Percentiles rank a stretch among this genome's conserved stretches.
phyloP scores from a whole-genome alignment of 92 coral and sea anemone genomes.

The Isaurus tuberculatus region DNA sequence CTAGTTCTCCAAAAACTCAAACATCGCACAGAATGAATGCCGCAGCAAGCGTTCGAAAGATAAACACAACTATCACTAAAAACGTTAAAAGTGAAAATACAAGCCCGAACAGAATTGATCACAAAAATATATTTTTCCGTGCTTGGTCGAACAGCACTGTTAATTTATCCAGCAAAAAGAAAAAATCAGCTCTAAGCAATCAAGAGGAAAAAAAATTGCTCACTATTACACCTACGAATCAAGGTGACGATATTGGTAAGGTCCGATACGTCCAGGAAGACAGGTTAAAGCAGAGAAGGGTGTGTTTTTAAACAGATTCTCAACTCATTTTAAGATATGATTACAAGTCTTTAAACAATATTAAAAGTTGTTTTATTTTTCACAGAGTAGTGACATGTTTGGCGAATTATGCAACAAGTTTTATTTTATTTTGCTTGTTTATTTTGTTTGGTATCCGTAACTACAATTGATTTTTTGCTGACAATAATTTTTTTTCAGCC shows the following conservation, averaged over 20 bases:
- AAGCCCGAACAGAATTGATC: neutral
- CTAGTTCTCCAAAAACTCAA: no score
- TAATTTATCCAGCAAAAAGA: constrained; percentile 27
- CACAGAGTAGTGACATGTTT: no score
- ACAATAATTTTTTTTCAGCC: constrained; percentile 58
- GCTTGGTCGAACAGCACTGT: constrained; percentile 28
- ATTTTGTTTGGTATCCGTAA: no score
- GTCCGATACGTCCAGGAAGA: neutral
- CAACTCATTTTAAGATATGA: no score
- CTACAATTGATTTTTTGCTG: neutral
- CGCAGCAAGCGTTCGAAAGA: neutral
- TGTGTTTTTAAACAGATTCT: neutral
- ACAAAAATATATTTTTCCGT: neutral
- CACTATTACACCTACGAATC: neutral
- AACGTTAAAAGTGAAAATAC: neutral
- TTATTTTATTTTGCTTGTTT: no score
- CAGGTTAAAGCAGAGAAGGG: neutral
- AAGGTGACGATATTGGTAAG: neutral
- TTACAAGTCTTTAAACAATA: no score
- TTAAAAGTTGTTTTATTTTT: no score
- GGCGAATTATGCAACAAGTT: no score
- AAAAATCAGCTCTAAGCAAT: constrained; percentile 1
- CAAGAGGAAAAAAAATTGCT: neutral
- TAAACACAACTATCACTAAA: neutral
- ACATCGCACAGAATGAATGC: neutral